Evolutionary conservation across 2,113 vertebrate genomes (phyloP).

Genomic region (Coregonus clupeaformis): DNA sequence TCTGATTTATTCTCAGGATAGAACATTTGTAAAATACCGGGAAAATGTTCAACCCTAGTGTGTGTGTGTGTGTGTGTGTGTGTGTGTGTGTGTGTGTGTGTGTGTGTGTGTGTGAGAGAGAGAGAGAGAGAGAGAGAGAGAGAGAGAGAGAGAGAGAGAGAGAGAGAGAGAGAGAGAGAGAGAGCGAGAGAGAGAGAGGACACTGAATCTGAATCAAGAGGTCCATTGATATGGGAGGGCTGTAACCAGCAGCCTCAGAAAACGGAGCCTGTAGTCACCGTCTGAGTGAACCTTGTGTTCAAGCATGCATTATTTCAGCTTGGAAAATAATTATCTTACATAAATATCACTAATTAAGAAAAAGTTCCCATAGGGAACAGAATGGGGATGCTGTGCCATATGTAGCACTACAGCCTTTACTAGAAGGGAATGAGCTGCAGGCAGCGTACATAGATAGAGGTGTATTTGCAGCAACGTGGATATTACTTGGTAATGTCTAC

Average conservation of each 20-base stretch:
- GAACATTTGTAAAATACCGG: no score
- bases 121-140: no score
- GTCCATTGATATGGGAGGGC: slow-evolving; percentile 26
- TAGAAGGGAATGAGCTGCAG: neutral
- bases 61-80: no score
- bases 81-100: no score
- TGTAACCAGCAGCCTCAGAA: slow-evolving; percentile 19
- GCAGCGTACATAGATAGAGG: neutral
- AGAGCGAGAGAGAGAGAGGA: neutral
- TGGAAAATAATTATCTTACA: no score
- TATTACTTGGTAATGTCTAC: neutral
- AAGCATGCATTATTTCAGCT: no score
- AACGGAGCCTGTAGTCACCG: slow-evolving; percentile 17
- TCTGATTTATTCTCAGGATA: no score
- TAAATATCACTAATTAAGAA: slow-evolving; percentile 8
- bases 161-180: no score
- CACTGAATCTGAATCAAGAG: slow-evolving; percentile 55
- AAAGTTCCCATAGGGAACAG: slow-evolving; percentile 6
- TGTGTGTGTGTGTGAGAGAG: no score
- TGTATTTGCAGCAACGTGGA: neutral
- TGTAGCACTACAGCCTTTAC: neutral
- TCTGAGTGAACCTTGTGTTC: slow-evolving; percentile 1
- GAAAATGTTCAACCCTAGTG: no score
- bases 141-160: no score
- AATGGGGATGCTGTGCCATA: slow-evolving; percentile 7